Evolutionary conservation across 2,888 invertebrate genomes (phyloP), one percentile per base, ranked within the genome.

Genomic region (Sclerodermus sp.): DNA sequence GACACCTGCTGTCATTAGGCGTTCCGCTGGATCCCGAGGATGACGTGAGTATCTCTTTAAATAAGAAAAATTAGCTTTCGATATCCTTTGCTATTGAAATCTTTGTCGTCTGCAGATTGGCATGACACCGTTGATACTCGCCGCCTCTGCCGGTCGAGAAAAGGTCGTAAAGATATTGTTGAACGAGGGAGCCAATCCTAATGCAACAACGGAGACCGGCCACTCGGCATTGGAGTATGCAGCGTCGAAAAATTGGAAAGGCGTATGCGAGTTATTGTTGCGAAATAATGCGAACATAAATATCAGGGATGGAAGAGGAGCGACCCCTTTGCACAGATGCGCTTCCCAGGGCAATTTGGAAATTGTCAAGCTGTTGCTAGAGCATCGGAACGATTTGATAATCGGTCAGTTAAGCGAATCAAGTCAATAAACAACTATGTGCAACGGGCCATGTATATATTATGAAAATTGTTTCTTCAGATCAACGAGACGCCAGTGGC

Each of bases 191-290:
- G 90, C 89, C 12, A 81, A 89, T 75, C 83, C 92, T 0, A 87
- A 91, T 79, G 85, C 87, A 42, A 84, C 85, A 67, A 89, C 88
- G 46, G 79, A 76, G 52, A 85, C 87, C 50, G 91, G 91, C 0
- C 92, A 93, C 76, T 87, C 91, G 32, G 82, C 92, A 8, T 77
- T 94, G 44, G 92, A 92, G 70, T 93, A 93, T 81, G 90, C 91
- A 37, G 88, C 90, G 53, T 93, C 93, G 0, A 93, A 93, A 79
- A 89, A 90, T 51, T 87, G 88, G 82, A 79, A 82, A 62, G 84
- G 87, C 77, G 85, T 92, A 57, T 86, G 86, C 42, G 82, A 84
- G 57, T 72, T 85, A 47, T 74, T 93, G 43, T 68, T 93, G 37
- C 81, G 84, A 43, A 82, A 84, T 63, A 85, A 84, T 42, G 91